Percentiles rank a stretch among this genome's conserved stretches.
These are phyloP conservation scores for Sylvia borin DNA, from an alignment of 2,797 vertebrate species.

Conservation along the genomic window DNA sequence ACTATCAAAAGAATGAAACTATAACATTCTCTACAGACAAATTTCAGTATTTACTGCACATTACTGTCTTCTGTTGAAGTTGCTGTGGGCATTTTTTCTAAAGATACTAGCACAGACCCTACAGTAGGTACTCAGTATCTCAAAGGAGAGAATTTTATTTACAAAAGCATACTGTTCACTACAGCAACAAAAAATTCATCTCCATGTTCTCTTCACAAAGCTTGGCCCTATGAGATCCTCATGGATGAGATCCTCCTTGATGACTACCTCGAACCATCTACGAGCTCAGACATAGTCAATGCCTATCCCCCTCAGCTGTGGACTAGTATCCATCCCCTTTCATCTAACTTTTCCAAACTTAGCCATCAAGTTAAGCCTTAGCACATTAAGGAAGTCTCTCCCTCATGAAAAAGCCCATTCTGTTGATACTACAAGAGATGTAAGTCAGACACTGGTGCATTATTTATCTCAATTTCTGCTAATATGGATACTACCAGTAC, in stretches of 20 bases:
- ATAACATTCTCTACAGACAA: neutral
- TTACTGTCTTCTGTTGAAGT: neutral
- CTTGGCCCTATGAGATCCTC: neutral
- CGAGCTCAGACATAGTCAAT: neutral
- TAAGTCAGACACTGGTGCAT: neutral
- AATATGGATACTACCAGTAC: neutral
- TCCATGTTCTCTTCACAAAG: neutral
- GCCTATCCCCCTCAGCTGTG: neutral
- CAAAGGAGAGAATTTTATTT: neutral
- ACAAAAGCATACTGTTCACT: neutral
- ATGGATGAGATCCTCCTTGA: neutral
- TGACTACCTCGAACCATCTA: neutral
- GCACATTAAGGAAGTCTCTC: neutral
- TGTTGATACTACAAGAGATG: neutral
- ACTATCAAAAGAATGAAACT: neutral
- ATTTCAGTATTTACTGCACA: neutral
- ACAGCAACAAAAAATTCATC: neutral
- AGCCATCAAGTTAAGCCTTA: neutral
- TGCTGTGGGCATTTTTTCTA: neutral
- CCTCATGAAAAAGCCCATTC: neutral
- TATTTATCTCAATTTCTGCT: neutral
- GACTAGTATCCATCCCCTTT: neutral
- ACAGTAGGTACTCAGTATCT: neutral
- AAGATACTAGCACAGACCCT: neutral
- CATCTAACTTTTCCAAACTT: neutral